These are phyloP conservation scores for Calyptommatus sinebrachiatus DNA, from an alignment of 2,113 vertebrate genomes.

Conservation along the genomic window DNA sequence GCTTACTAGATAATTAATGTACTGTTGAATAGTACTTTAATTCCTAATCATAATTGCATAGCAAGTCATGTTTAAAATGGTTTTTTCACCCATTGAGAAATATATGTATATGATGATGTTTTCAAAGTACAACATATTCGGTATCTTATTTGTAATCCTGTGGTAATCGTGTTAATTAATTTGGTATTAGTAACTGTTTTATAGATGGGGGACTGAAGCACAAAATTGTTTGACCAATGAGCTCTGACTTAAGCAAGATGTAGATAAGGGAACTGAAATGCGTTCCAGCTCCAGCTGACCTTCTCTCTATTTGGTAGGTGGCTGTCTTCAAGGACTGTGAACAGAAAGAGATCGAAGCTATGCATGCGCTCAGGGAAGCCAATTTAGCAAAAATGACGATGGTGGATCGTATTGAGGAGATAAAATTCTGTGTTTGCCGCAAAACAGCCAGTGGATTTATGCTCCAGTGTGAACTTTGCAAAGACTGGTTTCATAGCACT, in stretches of 20 bases:
- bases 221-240: neutral
- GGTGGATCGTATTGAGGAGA: slow-evolving; percentile 95
- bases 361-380: slow-evolving; percentile 89
- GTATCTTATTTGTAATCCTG: neutral
- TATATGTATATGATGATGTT: neutral
- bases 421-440: slow-evolving; percentile 95
- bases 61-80: neutral
- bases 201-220: neutral
- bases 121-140: neutral
- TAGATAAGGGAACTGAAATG: neutral
- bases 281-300: neutral
- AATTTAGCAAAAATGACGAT: slow-evolving; percentile 97
- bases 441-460: slow-evolving; percentile 94
- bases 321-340: slow-evolving; percentile 93
- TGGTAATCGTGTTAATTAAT: neutral
- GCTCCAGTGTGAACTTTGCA: slow-evolving; percentile 96
- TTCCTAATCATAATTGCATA: neutral
- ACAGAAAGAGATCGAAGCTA: slow-evolving; percentile 91
- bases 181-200: neutral
- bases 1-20: neutral
- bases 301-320: slow-evolving; percentile 67
- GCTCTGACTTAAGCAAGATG: neutral
- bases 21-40: neutral
- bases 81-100: neutral
- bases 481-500: slow-evolving; percentile 96